Conservation (phyloP, 2,797 vertebrate species). For the Mallotus villosus region DNA sequence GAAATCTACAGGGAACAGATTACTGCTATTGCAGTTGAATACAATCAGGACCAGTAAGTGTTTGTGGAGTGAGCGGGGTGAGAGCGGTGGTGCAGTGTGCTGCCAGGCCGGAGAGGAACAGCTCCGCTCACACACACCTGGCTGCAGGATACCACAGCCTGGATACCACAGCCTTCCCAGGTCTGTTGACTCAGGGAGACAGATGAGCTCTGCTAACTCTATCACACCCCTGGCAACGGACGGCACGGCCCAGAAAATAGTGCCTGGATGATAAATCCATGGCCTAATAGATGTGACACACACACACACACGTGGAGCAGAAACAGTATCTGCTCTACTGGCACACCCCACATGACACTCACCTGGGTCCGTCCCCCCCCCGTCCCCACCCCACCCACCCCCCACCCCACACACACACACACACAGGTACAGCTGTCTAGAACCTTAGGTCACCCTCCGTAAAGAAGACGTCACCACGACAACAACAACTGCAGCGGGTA, state of each 20-base stretch:
- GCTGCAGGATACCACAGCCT: constrained; percentile 32
- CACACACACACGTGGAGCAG: constrained; percentile 14
- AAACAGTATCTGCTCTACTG: constrained; percentile 6
- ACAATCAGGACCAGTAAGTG: no score
- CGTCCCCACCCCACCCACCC: no score
- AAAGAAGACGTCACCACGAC: background rate
- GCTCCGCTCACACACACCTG: background rate
- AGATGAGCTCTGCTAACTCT: constrained; percentile 29
- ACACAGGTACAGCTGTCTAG: constrained; percentile 2
- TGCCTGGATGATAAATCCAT: background rate
- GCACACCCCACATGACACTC: background rate
- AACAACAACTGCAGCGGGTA: no score
- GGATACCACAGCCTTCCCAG: constrained; percentile 37
- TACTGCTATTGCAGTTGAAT: no score
- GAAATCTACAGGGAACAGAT: no score
- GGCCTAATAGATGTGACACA: constrained; percentile 17
- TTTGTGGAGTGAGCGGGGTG: no score
- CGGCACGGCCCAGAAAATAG: background rate
- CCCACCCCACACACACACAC: background rate
- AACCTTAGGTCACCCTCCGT: background rate
- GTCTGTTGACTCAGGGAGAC: constrained; percentile 33
- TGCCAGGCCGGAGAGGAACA: no score
- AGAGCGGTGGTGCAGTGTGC: no score
- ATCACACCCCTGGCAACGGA: constrained; percentile 15
- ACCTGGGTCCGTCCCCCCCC: background rate